A percentile compares a stretch with the other conserved stretches of the same genome.
These are phyloP conservation scores for Andinoacara biseriatus DNA, from an alignment of 2,113 vertebrate genomes.

Conservation along the genomic window DNA sequence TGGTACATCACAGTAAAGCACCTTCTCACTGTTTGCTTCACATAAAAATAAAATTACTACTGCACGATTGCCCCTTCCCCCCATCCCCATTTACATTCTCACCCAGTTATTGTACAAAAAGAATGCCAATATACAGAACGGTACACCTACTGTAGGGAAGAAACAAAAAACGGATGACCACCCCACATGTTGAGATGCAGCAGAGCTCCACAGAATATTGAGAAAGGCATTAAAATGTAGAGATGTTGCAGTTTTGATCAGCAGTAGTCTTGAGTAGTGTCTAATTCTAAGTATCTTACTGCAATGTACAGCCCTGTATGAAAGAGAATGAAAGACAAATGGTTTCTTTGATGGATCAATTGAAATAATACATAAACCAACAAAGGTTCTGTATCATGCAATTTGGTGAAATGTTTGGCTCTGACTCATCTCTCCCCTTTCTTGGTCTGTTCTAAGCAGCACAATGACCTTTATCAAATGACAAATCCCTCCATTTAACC, in stretches of 20 bases:
- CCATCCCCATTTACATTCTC: constrained; percentile 75
- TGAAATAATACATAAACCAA: constrained; percentile 33
- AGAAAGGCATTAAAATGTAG: constrained; percentile 69
- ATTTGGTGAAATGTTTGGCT: constrained; percentile 38
- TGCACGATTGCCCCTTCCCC: constrained; percentile 63
- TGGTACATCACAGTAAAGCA: constrained; percentile 79
- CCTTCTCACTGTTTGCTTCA: constrained; percentile 77
- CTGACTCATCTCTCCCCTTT: background rate
- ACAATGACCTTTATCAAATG: constrained; percentile 37
- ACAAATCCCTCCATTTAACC: constrained; percentile 40
- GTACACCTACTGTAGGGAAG: constrained; percentile 70
- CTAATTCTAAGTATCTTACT: constrained; percentile 41
- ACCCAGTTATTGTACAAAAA: constrained; percentile 79
- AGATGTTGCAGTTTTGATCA: constrained; percentile 26
- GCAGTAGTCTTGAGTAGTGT: constrained; percentile 43
- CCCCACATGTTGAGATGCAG: constrained; percentile 54
- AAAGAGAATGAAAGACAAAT: constrained; percentile 28
- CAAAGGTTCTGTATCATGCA: constrained; percentile 33
- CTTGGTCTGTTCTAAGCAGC: constrained; percentile 18
- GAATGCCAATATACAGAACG: constrained; percentile 76
- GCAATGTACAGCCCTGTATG: constrained; percentile 53
- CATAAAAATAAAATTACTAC: constrained; percentile 78
- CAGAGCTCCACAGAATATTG: constrained; percentile 53
- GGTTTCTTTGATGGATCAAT: constrained; percentile 12
- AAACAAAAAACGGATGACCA: constrained; percentile 58